A percentile compares a stretch with the other conserved stretches of the same genome.
These are phyloP conservation scores for Lobophora halterata DNA, from an alignment of 2,888 invertebrate genomes.

Conservation along the genomic window DNA sequence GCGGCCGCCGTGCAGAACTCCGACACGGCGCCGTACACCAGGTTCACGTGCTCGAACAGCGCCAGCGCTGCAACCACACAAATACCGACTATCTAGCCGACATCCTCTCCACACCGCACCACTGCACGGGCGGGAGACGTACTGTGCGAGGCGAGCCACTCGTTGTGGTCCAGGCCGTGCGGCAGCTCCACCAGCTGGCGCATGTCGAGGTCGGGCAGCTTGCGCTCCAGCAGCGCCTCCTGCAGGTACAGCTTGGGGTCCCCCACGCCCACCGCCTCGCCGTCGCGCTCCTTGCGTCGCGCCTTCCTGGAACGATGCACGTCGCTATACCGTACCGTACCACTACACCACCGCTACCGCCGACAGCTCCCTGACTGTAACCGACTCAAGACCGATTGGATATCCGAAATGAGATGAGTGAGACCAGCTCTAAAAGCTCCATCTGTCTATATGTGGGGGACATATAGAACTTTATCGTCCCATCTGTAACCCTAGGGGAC, in stretches of 20 bases:
- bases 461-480: too few species aligned
- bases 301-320: conserved; percentile 96
- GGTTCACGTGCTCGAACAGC: conserved; percentile 99
- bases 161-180: conserved; percentile 97
- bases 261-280: conserved; percentile 80
- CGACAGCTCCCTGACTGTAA: too few species aligned
- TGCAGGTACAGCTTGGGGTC: conserved; percentile 97
- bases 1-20: conserved; percentile 98
- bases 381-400: too few species aligned
- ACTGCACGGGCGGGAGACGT: conserved; percentile 33
- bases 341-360: too few species aligned
- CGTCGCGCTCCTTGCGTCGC: conserved; percentile 97
- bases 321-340: too few species aligned
- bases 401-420: too few species aligned
- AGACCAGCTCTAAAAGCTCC: too few species aligned
- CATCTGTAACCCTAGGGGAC: too few species aligned
- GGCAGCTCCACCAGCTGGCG: conserved; percentile 96
- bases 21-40: conserved; percentile 98
- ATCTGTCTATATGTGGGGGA: too few species aligned
- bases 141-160: conserved; percentile 99
- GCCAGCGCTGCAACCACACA: conserved; percentile 87
- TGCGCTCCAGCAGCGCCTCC: conserved; percentile 95
- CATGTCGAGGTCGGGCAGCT: conserved; percentile 96
- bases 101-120: too few species aligned
- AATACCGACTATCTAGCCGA: too few species aligned